Conservation (phyloP, 2,113 vertebrate genomes). For the Henicopernis longicauda region DNA sequence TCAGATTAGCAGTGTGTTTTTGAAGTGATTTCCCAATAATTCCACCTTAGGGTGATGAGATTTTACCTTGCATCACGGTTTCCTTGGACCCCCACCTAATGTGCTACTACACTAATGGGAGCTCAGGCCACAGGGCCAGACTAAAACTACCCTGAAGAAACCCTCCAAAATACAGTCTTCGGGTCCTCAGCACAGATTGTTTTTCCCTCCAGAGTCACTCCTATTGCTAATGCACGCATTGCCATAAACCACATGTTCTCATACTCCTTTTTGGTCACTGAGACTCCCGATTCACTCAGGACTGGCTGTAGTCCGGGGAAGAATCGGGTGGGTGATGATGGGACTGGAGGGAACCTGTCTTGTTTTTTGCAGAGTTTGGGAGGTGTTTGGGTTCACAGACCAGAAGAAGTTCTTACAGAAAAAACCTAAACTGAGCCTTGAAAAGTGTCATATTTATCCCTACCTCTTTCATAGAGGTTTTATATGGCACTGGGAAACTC, state of each 20-base stretch:
- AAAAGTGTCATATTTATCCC: neutral
- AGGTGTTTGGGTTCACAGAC: neutral
- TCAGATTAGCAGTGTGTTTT: neutral
- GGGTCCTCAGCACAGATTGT: neutral
- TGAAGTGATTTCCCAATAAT: neutral
- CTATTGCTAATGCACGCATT: neutral
- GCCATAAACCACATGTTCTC: neutral
- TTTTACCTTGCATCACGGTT: neutral
- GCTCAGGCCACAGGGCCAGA: neutral
- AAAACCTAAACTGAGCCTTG: neutral
- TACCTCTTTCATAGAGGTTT: neutral
- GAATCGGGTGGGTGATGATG: fast-evolving
- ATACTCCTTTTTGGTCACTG: neutral
- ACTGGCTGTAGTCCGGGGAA: neutral
- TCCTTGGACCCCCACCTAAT: neutral
- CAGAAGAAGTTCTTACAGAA: neutral
- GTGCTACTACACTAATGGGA: neutral
- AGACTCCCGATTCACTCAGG: neutral
- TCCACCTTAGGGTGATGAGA: neutral
- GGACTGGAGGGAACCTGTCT: neutral
- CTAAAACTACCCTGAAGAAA: neutral
- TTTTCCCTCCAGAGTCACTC: neutral
- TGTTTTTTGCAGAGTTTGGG: neutral
- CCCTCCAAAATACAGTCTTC: fast-evolving
- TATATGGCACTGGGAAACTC: neutral